phyloP scores from a whole-genome alignment of 2,113 vertebrate species.

The Neolamprologus devosi region DNA sequence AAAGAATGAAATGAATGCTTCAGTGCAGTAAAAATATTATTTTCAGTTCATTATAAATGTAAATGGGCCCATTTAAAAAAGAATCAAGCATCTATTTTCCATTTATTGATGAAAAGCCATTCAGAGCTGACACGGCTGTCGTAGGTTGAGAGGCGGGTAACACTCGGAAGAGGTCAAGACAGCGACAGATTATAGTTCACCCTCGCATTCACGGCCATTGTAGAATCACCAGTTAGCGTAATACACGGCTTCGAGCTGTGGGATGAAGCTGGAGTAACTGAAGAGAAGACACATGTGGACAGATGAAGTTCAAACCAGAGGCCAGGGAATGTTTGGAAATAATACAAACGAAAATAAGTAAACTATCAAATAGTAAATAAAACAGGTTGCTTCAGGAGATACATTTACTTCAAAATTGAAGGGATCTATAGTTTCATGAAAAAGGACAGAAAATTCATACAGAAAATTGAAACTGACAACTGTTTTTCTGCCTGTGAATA shows the following conservation, averaged over 20 bases:
- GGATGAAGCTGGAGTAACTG: background rate
- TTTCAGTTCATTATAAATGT: background rate
- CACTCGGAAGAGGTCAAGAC: background rate
- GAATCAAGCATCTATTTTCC: background rate
- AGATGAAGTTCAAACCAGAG: background rate
- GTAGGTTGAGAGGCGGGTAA: background rate
- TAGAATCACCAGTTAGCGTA: background rate
- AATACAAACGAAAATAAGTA: background rate
- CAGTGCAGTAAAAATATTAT: background rate
- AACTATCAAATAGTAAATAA: background rate
- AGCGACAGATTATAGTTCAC: background rate
- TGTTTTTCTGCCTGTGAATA: background rate
- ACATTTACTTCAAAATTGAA: background rate
- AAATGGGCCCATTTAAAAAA: background rate
- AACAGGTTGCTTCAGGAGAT: background rate
- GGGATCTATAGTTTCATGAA: background rate
- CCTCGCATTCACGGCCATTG: background rate
- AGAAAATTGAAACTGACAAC: background rate
- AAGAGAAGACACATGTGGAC: background rate
- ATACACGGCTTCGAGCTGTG: background rate
- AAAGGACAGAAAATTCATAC: background rate
- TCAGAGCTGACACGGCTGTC: fast-evolving
- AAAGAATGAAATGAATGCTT: background rate
- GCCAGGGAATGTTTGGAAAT: background rate
- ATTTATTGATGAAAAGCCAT: background rate